Conservation (phyloP, 1,140 invertebrate genomes). For the Gyrodactylus salaris region DNA sequence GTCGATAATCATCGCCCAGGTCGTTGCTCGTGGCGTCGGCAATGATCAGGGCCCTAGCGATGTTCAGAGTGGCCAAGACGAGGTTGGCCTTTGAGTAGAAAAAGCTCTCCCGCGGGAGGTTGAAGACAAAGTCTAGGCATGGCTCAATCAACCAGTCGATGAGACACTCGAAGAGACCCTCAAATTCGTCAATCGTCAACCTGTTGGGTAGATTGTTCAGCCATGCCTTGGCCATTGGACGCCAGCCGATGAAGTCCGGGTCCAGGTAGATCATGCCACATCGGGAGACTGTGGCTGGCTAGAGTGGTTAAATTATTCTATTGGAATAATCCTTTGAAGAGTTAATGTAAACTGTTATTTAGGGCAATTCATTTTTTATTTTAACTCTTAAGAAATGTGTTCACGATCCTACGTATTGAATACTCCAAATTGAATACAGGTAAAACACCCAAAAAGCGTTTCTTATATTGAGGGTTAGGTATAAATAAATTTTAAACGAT, state of each 20-base stretch:
- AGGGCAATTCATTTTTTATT: neutral
- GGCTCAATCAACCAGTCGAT: constrained; percentile 23
- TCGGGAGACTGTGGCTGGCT: constrained; percentile 21
- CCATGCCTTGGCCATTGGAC: constrained; percentile 18
- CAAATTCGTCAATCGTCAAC: constrained; percentile 12
- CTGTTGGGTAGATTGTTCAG: constrained; percentile 13
- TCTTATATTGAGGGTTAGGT: too few relatives aligned
- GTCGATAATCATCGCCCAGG: constrained; percentile 16
- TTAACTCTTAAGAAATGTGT: neutral
- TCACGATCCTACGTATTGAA: neutral
- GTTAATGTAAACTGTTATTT: neutral
- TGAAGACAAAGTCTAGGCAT: constrained; percentile 15
- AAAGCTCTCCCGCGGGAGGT: constrained; percentile 25
- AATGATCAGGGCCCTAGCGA: constrained; percentile 18
- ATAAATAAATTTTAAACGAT: too few relatives aligned
- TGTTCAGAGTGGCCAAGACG: neutral
- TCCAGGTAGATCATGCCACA: constrained; percentile 23
- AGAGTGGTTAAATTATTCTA: too few relatives aligned
- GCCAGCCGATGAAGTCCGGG: constrained; percentile 19
- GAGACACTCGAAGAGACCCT: neutral
- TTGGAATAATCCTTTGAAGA: too few relatives aligned
- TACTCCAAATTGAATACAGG: too few relatives aligned
- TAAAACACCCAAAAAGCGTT: too few relatives aligned
- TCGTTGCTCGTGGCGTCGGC: constrained; percentile 13
- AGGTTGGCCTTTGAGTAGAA: neutral